Evolutionary conservation across 2,113 vertebrate genomes (phyloP).

Genomic region (Myodes glareolus): DNA sequence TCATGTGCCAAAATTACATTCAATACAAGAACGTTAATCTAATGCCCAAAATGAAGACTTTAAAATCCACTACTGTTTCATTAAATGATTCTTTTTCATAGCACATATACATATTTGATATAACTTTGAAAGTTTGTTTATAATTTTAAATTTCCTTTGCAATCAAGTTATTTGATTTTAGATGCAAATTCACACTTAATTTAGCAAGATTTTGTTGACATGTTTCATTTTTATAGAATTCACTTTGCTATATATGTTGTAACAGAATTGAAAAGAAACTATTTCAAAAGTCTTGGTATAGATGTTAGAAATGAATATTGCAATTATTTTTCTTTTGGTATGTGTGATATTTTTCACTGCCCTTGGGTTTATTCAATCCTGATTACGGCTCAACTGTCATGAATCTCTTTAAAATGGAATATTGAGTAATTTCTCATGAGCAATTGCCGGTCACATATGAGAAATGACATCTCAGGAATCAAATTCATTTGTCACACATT

Average conservation of each 20-base stretch:
- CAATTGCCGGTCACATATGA: constrained; percentile 61
- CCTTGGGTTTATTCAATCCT: constrained; percentile 49
- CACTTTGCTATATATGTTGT: neutral
- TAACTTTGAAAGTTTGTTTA: constrained; percentile 34
- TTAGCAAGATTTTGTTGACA: constrained; percentile 23
- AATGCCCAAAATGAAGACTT: neutral
- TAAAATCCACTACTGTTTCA: neutral
- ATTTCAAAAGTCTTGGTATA: constrained; percentile 42
- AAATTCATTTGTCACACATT: constrained; percentile 56
- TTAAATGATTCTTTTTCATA: neutral
- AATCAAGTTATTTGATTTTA: constrained; percentile 55
- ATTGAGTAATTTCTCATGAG: constrained; percentile 43
- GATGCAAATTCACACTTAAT: constrained; percentile 56
- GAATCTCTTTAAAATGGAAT: constrained; percentile 52
- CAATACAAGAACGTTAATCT: neutral
- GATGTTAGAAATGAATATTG: constrained; percentile 39
- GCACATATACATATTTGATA: neutral
- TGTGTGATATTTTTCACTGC: neutral
- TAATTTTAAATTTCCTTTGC: constrained; percentile 24
- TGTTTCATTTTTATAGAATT: constrained; percentile 65
- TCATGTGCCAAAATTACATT: neutral
- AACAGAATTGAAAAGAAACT: constrained; percentile 57
- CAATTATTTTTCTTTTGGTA: constrained; percentile 56
- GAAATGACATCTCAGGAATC: constrained; percentile 59
- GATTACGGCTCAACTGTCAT: constrained; percentile 38